phyloP scores from a whole-genome alignment of 2,888 invertebrate genomes.

The Plagodis pulveraria region DNA sequence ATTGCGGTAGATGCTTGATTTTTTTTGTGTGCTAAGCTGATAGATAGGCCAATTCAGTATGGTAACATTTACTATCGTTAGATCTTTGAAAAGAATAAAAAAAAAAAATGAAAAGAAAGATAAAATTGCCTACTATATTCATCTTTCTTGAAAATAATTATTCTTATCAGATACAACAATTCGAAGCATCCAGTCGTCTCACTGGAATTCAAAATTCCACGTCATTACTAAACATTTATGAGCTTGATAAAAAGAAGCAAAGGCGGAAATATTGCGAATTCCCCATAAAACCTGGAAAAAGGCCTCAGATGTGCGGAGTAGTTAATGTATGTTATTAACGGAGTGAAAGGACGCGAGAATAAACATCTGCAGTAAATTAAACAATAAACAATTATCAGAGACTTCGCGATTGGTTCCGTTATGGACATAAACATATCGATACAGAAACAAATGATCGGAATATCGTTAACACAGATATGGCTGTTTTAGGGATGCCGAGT shows the following conservation, averaged over 20 bases:
- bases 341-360: background rate
- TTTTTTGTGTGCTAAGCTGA: no score
- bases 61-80: no score
- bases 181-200: no score
- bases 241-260: no score
- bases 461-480: conserved; percentile 32
- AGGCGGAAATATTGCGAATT: background rate
- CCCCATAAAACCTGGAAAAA: background rate
- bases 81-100: no score
- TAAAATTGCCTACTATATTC: no score
- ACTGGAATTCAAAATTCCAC: no score
- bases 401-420: conserved; percentile 20
- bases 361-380: conserved; percentile 4
- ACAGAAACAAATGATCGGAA: conserved; percentile 24
- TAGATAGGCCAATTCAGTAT: no score
- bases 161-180: background rate
- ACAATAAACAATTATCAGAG: conserved; percentile 19
- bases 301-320: background rate
- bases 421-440: conserved; percentile 25
- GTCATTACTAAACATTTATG: no score
- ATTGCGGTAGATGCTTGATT: no score
- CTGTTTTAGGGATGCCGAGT: conserved; percentile 15
- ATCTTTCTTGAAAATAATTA: no score
- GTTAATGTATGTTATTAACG: background rate
- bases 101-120: no score